Evolutionary conservation across 2,797 vertebrate genomes (phyloP), one percentile per base, ranked within the genome.

Genomic region (Hirundo rustica): DNA sequence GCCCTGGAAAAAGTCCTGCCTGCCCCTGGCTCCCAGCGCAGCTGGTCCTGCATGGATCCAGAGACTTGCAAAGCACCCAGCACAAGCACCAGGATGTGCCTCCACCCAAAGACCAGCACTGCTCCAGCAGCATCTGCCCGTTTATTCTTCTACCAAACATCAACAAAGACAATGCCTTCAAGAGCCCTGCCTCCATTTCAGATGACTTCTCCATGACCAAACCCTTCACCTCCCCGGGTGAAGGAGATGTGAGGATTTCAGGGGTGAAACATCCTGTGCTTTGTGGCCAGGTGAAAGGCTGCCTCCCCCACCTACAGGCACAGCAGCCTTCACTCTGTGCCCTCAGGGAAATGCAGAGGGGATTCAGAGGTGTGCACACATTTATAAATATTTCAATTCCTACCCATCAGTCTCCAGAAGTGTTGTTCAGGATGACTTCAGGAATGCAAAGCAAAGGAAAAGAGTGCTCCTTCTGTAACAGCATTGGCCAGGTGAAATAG

Each of bases 351-450:
- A 40, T 1, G 15, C 2, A 73, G 45, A 32, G 72, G 64, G 48
- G 19, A 19, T 21, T 54, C 44, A n/a, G 17, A 50, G 62, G 25
- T 0, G 2, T 3, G 5, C 2, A 8, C 2, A 5, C 2, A 0
- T 47, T 74, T 53, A 32, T 17, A n/a, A 62, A 55, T 3, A n/a
- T 65, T 67, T 10, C 53, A 40, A 4, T 36, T 58, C 50, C 34
- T 27, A 34, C n/a, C 48, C 48, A 40, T 21, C 27, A 13, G 0
- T 16, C 5, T 1, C 53, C 32, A 62, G n/a, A 58, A 54, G 7
- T 8, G 7, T 4, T 18, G 50, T 11, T 34, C 57, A 36, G 34
- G 32, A 36, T 55, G 17, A 55, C 34, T 57, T 71, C 2, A 5
- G 21, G 32, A 30, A 27, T 82, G n/a, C 32, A 61, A 23, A 62